These are phyloP conservation scores for Drosophila prosaltans DNA, from an alignment of 1,140 invertebrate species.

Conservation along the genomic window DNA sequence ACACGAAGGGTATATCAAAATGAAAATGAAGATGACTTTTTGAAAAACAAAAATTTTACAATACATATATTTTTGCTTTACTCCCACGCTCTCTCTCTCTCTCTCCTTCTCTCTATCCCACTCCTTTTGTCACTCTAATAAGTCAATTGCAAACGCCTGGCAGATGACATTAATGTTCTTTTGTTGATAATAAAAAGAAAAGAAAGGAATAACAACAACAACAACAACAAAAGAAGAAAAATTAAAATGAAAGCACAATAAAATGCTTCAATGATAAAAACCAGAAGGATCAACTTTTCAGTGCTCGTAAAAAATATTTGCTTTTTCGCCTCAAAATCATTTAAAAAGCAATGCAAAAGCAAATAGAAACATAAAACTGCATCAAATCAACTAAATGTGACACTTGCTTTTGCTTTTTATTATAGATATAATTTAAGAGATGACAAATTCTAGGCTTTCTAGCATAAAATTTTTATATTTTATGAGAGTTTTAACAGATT, in stretches of 20 bases:
- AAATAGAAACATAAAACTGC: conserved; percentile 10
- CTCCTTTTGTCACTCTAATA: conserved; percentile 25
- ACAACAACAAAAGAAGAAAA: too few species aligned
- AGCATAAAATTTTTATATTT: too few species aligned
- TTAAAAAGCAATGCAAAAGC: background rate
- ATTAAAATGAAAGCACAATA: conserved; percentile 13
- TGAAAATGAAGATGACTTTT: conserved; percentile 23
- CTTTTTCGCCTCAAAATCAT: background rate
- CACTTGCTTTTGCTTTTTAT: background rate
- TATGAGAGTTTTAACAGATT: too few species aligned
- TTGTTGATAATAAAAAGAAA: conserved; percentile 32
- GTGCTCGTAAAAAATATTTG: conserved; percentile 22
- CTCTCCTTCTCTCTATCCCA: background rate
- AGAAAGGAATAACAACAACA: background rate
- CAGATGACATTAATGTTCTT: conserved; percentile 47
- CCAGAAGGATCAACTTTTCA: conserved; percentile 26
- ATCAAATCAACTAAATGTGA: background rate
- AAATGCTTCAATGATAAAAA: background rate
- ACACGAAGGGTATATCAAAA: conserved; percentile 30
- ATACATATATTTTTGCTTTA: too few species aligned
- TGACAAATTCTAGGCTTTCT: too few species aligned
- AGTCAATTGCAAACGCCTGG: conserved; percentile 18
- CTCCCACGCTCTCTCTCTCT: background rate
- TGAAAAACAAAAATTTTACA: conserved; percentile 13
- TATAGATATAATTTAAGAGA: background rate